Conservation (phyloP, 2,113 vertebrate species). For the Megalops atlanticus region DNA sequence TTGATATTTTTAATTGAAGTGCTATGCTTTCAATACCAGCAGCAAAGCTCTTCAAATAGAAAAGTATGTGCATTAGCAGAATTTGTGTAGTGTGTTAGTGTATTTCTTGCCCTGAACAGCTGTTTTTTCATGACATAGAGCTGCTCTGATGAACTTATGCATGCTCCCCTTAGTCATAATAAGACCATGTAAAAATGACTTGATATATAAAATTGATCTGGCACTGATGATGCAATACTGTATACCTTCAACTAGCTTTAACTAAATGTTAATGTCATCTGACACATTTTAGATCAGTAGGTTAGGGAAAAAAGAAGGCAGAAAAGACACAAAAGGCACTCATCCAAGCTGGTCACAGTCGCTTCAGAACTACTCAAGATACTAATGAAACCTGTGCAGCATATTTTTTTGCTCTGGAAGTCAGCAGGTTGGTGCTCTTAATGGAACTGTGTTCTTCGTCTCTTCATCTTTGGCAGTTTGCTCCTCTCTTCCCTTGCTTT, state of each 20-base stretch:
- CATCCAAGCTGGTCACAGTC: conserved; percentile 36
- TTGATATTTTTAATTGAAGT: not conserved
- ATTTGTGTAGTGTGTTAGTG: too few relatives aligned
- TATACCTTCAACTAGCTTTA: not conserved
- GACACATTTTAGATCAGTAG: conserved; percentile 15
- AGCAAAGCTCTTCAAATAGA: too few relatives aligned
- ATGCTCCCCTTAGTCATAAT: not conserved
- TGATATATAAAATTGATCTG: not conserved
- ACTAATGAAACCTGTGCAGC: conserved; percentile 29
- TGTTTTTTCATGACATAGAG: not conserved
- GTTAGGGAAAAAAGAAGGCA: conserved; percentile 23
- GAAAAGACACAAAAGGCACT: conserved; percentile 40
- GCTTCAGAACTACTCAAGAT: conserved; percentile 38
- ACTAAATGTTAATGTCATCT: not conserved
- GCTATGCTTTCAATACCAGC: too few relatives aligned
- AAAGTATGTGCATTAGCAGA: too few relatives aligned
- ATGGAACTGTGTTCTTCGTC: not conserved
- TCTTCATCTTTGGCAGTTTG: conserved; percentile 41
- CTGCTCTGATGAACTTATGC: too few relatives aligned
- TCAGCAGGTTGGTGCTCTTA: conserved; percentile 49
- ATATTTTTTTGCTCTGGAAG: conserved; percentile 48
- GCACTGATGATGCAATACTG: not conserved
- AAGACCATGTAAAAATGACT: not conserved
- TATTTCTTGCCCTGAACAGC: too few relatives aligned
- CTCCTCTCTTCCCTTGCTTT: conserved; percentile 43